phyloP scores from a whole-genome alignment of 2,888 invertebrate genomes.

The Mamestra brassicae region DNA sequence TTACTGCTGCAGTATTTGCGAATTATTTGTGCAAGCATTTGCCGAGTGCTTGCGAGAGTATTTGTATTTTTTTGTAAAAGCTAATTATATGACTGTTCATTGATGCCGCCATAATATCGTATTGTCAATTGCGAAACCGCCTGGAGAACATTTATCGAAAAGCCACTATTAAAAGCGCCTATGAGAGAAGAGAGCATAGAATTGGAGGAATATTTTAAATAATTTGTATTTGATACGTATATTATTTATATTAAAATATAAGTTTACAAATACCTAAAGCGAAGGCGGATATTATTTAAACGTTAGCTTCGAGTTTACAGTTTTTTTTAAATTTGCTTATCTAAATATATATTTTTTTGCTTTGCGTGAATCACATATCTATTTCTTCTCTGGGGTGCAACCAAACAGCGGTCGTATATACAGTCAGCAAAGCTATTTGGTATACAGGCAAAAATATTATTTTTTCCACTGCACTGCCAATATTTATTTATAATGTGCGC shows the following conservation, averaged over 20 bases:
- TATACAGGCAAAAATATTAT: too few species aligned
- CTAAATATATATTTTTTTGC: background rate
- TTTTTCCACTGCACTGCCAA: too few species aligned
- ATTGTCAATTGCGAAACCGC: background rate
- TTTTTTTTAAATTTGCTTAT: background rate
- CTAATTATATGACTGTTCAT: background rate
- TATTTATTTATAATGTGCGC: too few species aligned
- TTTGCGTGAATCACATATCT: background rate
- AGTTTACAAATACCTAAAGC: too few species aligned
- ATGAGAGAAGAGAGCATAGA: background rate
- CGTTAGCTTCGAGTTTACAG: background rate
- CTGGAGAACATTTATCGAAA: background rate
- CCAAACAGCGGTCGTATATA: background rate
- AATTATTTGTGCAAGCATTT: background rate
- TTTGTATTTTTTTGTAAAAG: background rate
- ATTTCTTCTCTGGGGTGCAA: background rate
- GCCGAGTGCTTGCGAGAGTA: background rate
- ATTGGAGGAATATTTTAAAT: background rate
- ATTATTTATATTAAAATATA: too few species aligned
- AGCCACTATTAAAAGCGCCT: background rate
- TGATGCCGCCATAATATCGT: background rate
- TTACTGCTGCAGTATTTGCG: background rate
- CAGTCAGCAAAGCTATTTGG: too few species aligned
- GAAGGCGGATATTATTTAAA: background rate
- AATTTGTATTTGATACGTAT: background rate